Conservation (phyloP, 2,888 invertebrate species). For the Lamproptera curius region DNA sequence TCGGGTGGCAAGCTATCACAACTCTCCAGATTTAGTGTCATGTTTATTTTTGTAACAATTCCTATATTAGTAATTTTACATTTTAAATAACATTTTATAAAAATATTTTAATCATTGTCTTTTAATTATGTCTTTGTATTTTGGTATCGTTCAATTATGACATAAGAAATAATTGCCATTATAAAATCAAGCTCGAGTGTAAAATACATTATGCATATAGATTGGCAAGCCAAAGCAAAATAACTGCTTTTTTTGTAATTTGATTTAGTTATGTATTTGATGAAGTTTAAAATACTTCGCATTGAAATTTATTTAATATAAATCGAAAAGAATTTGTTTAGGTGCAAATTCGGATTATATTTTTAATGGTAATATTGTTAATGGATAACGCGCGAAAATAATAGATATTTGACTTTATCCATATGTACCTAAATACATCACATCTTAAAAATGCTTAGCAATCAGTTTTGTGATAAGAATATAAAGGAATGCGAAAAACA, state of each 20-base stretch:
- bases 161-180: constrained; percentile 6
- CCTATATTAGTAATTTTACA: constrained; percentile 14
- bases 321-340: too few relatives aligned
- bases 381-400: constrained; percentile 16
- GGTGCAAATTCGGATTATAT: too few relatives aligned
- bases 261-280: too few relatives aligned
- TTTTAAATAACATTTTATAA: constrained; percentile 9
- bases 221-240: too few relatives aligned
- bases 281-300: too few relatives aligned
- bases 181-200: too few relatives aligned
- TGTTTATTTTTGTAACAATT: constrained; percentile 24
- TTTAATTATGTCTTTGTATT: constrained; percentile 23
- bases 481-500: constrained; percentile 34
- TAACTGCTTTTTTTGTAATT: too few relatives aligned
- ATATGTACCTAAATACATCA: too few relatives aligned
- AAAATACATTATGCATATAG: too few relatives aligned
- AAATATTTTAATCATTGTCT: constrained; percentile 3
- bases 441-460: too few relatives aligned
- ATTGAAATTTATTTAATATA: too few relatives aligned
- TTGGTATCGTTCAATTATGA: constrained; percentile 17
- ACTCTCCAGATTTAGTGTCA: constrained; percentile 65
- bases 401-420: too few relatives aligned
- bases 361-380: constrained; percentile 1
- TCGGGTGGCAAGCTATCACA: constrained; percentile 66
- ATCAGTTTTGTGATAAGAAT: constrained; percentile 11